Evolutionary conservation across 2,113 vertebrate species (phyloP), one percentile per base, ranked within the genome.

Genomic region (Telmatochromis brachygnathus): DNA sequence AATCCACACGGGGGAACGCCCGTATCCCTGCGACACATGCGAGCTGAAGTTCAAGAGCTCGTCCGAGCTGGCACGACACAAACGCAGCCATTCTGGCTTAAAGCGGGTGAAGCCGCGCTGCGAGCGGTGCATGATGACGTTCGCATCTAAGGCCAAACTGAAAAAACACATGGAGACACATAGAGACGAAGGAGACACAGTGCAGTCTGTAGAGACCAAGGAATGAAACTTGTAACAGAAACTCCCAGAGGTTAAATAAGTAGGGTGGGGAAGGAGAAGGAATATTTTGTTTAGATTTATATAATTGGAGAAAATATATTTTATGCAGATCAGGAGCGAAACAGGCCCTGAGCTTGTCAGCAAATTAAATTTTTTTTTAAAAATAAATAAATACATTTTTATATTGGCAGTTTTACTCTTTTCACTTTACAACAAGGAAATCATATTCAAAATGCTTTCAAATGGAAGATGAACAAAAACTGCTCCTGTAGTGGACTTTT

Each of bases 1-100:
- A 1, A 90, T 95, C 8, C 96, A 96, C 94, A 96, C 96, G 0
- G 96, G 96, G 1, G 96, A 96, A 60, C 73, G 95, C 12, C 96
- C 96, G 10, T 96, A 95, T 37, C 33, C 88, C 83, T 96, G 96
- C 88, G 1, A 28, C 21, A 3, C 37, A 15, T 96, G 96, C 23
- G 81, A 91, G 28, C 91, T 95, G 35, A 94, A 85, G 62, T 96
- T 96, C 88, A 96, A 95, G 87, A 96, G 95, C 83, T 95, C 95
- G 2, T 96, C 96, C 0, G 95, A 96, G 91, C 85, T 96, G 87
- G 94, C 95, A 1, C 82, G 96, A 15, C 96, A 96, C 93, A 93
- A 88, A 30, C 95, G 87, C 23, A 87, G 88, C 35, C 96, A 96
- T 21, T 82, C 89, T 0, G 94, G 91, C 39, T 2, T 77, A 54